phyloP scores from a whole-genome alignment of 1,140 invertebrate genomes.

The Ceratoteleas bidentatus region DNA sequence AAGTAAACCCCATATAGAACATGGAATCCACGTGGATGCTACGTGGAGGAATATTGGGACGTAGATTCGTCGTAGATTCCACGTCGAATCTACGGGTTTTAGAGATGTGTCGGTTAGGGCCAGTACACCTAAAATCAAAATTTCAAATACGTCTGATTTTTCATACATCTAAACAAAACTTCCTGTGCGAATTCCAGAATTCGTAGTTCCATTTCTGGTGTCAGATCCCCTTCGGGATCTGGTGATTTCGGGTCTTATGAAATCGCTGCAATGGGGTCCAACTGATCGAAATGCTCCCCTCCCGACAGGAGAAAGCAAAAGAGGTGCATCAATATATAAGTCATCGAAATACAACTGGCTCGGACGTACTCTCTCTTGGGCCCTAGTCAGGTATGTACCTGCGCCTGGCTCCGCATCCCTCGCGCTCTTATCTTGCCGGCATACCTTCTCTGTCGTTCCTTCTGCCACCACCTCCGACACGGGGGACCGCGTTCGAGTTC shows the following conservation, averaged over 20 bases:
- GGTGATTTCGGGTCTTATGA: conserved; percentile 2
- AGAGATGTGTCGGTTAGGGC: too few relatives aligned
- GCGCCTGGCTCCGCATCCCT: conserved; percentile 57
- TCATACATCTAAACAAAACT: too few relatives aligned
- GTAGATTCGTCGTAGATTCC: too few relatives aligned
- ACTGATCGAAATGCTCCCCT: conserved; percentile 20
- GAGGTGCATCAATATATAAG: conserved; percentile 75
- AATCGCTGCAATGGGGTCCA: background rate
- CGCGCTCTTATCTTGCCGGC: conserved; percentile 39
- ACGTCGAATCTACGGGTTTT: too few relatives aligned
- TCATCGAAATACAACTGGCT: conserved; percentile 67
- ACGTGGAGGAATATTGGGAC: too few relatives aligned
- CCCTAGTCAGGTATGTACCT: conserved; percentile 76
- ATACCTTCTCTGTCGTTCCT: conserved; percentile 45
- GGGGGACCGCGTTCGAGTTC: conserved; percentile 48
- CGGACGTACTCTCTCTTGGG: conserved; percentile 79
- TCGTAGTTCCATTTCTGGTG: too few relatives aligned
- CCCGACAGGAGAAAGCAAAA: conserved; percentile 50
- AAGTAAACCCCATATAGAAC: too few relatives aligned
- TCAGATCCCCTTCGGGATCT: too few relatives aligned
- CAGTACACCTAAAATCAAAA: too few relatives aligned
- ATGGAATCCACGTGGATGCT: too few relatives aligned
- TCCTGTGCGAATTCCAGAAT: too few relatives aligned
- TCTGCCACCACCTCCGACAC: conserved; percentile 41
- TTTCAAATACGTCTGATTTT: too few relatives aligned